phyloP scores from a whole-genome alignment of 2,113 vertebrate genomes.

The Oxyura jamaicensis region DNA sequence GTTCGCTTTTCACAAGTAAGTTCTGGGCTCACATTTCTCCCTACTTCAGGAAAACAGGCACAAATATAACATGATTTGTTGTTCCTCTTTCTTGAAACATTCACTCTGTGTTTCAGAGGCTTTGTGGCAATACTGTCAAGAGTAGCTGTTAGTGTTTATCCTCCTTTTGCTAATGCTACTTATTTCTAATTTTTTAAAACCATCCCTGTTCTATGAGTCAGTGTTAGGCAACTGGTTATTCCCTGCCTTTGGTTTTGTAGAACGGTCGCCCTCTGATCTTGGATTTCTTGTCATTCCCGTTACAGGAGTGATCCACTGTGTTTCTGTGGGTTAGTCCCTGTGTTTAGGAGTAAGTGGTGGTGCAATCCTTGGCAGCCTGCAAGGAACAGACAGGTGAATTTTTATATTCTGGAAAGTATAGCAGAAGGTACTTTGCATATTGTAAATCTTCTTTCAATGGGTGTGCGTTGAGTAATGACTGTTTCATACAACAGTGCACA shows the following conservation, averaged over 20 bases:
- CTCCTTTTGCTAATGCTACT: neutral
- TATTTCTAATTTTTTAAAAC: neutral
- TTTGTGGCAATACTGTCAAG: neutral
- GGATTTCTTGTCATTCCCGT: neutral
- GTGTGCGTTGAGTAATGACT: neutral
- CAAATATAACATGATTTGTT: neutral
- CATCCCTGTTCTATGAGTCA: neutral
- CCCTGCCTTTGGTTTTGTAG: neutral
- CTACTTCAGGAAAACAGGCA: neutral
- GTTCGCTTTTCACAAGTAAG: neutral
- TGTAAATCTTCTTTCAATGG: neutral
- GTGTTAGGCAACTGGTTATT: neutral
- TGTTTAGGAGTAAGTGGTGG: neutral
- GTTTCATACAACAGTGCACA: neutral
- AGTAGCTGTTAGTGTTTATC: neutral
- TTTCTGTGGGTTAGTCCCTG: constrained; percentile 6
- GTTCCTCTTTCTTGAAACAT: neutral
- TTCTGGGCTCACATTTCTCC: neutral
- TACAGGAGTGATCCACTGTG: neutral
- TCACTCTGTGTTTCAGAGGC: neutral
- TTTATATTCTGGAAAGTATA: neutral
- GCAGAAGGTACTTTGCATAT: neutral
- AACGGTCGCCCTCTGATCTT: neutral
- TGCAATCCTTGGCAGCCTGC: neutral
- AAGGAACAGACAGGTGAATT: neutral